Base-by-base conservation (phyloP, 2,113 vertebrate genomes). In the Myotis yumanensis region DNA sequence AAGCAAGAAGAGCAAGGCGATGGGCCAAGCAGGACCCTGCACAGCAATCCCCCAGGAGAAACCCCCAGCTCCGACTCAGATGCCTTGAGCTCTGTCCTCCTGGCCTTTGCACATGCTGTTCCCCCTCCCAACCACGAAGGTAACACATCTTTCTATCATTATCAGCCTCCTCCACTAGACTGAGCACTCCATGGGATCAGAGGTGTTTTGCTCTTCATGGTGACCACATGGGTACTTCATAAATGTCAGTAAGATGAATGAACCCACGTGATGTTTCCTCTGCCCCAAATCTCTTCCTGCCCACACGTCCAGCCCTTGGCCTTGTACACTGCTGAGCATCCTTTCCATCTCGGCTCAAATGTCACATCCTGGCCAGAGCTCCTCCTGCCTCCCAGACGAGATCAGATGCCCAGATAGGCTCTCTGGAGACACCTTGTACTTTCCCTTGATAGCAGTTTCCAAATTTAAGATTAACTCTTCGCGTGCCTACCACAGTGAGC, bases 361-460 rank as follows among this genome's bases (percentile, higher is more conserved):
- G 69, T 59, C 93, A 48, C 69, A 14, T 9, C 20, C 72, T 79
- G 4, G 2, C 52, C 66, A 46, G 57, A 87, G 76, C 48, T 37
- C 15, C 90, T 86, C 22, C 95, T 59, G 23, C 51, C n/a, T 73
- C 75, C 64, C 57, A 32, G 72, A 57, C 43, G 30, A 64, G 37
- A 64, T 75, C 89, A 66, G 48, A 35, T 69, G 69, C 86, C 86
- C 7, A 28, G 43, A 48, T 3, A 46, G 30, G 35, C 9, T 52
- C 71, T 87, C 91, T 76, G 4, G 40, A 92, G 87, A 85, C 17
- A 72, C 20, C 46, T 66, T 77, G 28, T 64, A 52, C 51, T 90
- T 95, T 62, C 37, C 79, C 32, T 90, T 86, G 28, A 37, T 43
- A 92, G 62, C 28, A 22, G 62, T 80, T 71, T 51, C 86, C 81